Evolutionary conservation across 2,888 invertebrate genomes (phyloP), one percentile per base, ranked within the genome.

Genomic region (Hoplodrina blanda): DNA sequence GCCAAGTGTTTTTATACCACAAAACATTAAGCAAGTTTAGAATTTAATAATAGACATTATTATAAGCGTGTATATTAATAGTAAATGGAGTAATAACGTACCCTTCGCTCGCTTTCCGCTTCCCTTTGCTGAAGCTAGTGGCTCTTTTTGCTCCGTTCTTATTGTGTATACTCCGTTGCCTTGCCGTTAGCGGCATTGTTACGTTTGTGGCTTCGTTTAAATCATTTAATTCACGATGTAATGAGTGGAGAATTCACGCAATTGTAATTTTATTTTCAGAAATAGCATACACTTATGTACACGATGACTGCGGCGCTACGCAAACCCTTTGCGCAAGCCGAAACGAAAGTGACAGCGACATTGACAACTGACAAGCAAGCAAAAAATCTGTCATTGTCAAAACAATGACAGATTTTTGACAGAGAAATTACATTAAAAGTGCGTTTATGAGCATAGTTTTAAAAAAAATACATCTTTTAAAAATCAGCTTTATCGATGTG

Each of bases 151-250:
- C 88, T 60, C 92, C 94, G 90, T 94, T 95, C 89, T 95, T 95
- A 84, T 91, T 93, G 78, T 95, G 93, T 80, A 95, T 94, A 88
- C 93, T 95, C 75, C 95, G 86, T 87, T 95, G 95, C 70, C 95
- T 91, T 46, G 92, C 94, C 76, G 95, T 95, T 59, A 95, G 82
- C 61, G 95, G 94, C 95, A 95, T 96, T 84, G 78, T 83, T 4
- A 59, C 54, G 44, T 52, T 53, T 59, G 1, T 6, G 33, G 10
- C 46, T 53, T 41, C 10, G 20, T 49, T 49, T 75, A 68, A 75
- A 68, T 57, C 80, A 82, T 82, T 68, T 10, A 68, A 66, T 61
- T 57, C 50, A 59, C 57, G 52, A 10, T 37, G 20, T 0, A 54
- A 44, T 1, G n/a, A 20, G 17, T 59, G 44, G 11, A 61, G 53